These are phyloP conservation scores for Setipinna tenuifilis DNA, from an alignment of 2,797 vertebrate genomes.

Conservation along the genomic window DNA sequence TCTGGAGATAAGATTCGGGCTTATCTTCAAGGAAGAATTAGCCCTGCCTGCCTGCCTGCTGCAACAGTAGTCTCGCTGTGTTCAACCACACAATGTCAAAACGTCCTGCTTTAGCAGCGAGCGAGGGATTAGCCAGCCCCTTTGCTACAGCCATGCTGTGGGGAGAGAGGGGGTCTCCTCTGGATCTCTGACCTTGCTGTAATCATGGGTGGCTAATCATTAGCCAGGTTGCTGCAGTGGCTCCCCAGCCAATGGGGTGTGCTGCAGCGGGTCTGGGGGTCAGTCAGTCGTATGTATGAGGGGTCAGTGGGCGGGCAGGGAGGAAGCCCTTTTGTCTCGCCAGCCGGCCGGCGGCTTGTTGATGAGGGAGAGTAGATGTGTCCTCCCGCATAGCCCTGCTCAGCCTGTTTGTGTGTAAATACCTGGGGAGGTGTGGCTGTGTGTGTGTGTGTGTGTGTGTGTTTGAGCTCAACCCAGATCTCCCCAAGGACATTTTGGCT, in stretches of 20 bases:
- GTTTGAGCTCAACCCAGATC: neutral
- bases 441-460: constrained; percentile 7
- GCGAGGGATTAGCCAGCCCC: neutral
- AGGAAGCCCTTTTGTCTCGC: neutral
- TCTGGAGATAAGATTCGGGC: constrained; percentile 61
- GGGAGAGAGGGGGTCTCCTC: constrained; percentile 5
- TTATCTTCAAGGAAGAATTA: constrained; percentile 45
- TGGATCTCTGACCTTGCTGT: constrained; percentile 45
- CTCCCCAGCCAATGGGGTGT: neutral
- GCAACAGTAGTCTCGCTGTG: neutral
- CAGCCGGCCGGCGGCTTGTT: neutral
- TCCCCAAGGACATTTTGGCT: neutral
- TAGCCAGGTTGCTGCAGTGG: neutral
- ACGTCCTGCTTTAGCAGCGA: neutral
- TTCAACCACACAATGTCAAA: neutral
- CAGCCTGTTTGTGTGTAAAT: constrained; percentile 67
- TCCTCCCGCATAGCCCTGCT: constrained; percentile 32
- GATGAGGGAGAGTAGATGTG: neutral
- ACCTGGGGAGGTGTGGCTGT: constrained; percentile 25
- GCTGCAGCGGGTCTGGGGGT: neutral
- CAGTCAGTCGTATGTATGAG: neutral
- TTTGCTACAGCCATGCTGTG: neutral
- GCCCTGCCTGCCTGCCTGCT: neutral
- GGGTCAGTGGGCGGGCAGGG: neutral
- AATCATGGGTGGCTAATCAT: constrained; percentile 12